These are phyloP conservation scores for Stichopus horrens DNA, from an alignment of 53 echinoderm and acorn worm genomes.

Conservation along the genomic window DNA sequence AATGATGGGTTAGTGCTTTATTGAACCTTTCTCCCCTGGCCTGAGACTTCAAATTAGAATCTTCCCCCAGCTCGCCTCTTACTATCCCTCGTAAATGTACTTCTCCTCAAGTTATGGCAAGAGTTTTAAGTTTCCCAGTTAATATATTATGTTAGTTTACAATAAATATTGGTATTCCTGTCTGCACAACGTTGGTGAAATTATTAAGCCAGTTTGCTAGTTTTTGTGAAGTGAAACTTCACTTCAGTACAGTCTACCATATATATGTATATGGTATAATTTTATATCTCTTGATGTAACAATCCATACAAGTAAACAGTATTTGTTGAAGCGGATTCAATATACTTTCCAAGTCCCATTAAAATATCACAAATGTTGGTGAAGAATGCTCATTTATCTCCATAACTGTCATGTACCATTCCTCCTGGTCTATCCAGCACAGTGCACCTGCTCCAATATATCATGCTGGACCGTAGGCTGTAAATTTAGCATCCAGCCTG, in stretches of 20 bases:
- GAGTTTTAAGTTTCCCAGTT: too few species aligned
- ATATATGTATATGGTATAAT: not conserved
- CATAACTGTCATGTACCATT: slow-evolving; percentile 33
- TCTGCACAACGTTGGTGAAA: not conserved
- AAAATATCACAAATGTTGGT: slow-evolving; percentile 29
- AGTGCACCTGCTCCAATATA: slow-evolving; percentile 33
- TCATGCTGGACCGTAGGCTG: slow-evolving; percentile 6
- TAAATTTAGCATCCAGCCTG: not conserved
- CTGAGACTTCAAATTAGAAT: too few species aligned
- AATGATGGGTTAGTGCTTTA: too few species aligned
- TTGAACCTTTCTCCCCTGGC: too few species aligned
- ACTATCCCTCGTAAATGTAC: too few species aligned
- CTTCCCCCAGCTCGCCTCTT: too few species aligned
- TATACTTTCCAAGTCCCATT: not conserved
- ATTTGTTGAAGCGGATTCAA: slow-evolving; percentile 19
- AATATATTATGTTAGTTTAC: too few species aligned
- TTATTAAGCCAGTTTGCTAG: not conserved
- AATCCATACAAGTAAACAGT: slow-evolving; percentile 14
- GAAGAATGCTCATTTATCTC: slow-evolving; percentile 40
- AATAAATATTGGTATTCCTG: not conserved
- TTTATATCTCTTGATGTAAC: slow-evolving; percentile 25
- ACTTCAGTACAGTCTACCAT: not conserved
- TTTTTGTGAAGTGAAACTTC: not conserved
- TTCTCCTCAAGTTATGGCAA: too few species aligned
- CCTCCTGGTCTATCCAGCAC: not conserved